Evolutionary conservation across 2,797 vertebrate genomes (phyloP), one percentile per base, ranked within the genome.

Genomic region (Channallabes apus): DNA sequence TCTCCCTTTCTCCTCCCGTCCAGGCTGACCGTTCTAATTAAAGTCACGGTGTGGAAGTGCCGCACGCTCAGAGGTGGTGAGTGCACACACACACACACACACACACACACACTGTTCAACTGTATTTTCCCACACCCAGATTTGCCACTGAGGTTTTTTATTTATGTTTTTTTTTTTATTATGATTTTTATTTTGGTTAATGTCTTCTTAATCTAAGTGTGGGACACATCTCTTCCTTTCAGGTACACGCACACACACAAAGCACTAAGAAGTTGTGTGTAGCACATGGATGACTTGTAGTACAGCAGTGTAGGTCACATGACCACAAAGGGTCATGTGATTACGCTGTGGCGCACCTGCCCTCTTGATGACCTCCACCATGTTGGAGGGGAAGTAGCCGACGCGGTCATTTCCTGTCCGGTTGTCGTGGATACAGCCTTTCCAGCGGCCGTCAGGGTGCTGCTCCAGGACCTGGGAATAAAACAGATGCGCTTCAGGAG

Each of bases 391-490:
- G 93, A 99, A 99, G 91, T 98, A 99, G 77, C 98, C 98, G 84
- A 99, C 97, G 2, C 54, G 93, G 91, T 99, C 98, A 0, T 99
- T 98, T 95, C 98, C 97, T 2, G 98, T 99, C 67, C 98, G 94
- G 96, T 98, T 99, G 94, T 99, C 98, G 73, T 99, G 98, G 93
- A 99, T 99, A 92, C 98, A 99, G 92, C 98, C 98, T 92, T 99
- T 99, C 98, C 98, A 99, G 65, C 98, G 96, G 82, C 98, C 98
- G 0, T 99, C 98, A 0, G 96, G 95, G 56, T 99, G 98, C 93
- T 99, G 98, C 93, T 99, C 98, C 90, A 99, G 93, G 88, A 99
- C 98, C 98, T 99, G 90, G 20, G 22, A 65, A 65, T 46, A 9
- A 62, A 79, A 79, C 11, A 11, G 20, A 20, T 15, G 9, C 0